Evolutionary conservation across 2,113 vertebrate genomes (phyloP), one percentile per base, ranked within the genome.

Genomic region (Leptosomus discolor): DNA sequence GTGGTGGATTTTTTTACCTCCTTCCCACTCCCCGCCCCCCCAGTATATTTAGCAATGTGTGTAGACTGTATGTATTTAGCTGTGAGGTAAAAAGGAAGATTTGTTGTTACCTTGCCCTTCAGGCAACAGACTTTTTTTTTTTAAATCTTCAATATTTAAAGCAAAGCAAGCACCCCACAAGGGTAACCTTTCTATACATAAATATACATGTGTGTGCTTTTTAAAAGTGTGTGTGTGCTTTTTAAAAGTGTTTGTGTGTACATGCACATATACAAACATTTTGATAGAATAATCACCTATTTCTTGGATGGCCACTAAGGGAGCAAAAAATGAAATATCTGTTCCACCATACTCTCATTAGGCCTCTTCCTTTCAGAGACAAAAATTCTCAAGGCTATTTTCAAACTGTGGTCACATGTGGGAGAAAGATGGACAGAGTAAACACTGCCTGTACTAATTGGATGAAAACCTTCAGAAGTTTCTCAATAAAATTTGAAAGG

Each of bases 401-500:
- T 88, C 45, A 76, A 93, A 78, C 12, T 24, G 1, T 50, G 36
- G 41, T 34, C 2, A 12, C 54, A 79, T 1, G 0, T 5, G 24
- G 36, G 41, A 85, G 41, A 63, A 71, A 45, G 56, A 65, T 27
- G 45, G 65, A 69, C 39, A 70, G 11, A 3, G 39, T 54, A 88
- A 84, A 77, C 36, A 39, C 9, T 61, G 12, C 23, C 58, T 32
- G 30, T 32, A 65, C 12, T 57, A 78, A 60, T 1, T 54, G 43
- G 27, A 53, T 70, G 24, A 56, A 95, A 93, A 60, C 8, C 46
- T 88, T 51, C 18, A 54, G 54, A 58, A 58, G 43, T 39, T 88
- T 85, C 71, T 92, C 63, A 78, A n/a, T 37, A 64, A 78, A 8
- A 15, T 81, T 43, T 68, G 36, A 91, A 92, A 93, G 39, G 39